Percentiles rank a stretch among this genome's conserved stretches.
Evolutionary conservation across 2,797 vertebrate genomes (phyloP).

Genomic region (Coregonus ussuriensis): DNA sequence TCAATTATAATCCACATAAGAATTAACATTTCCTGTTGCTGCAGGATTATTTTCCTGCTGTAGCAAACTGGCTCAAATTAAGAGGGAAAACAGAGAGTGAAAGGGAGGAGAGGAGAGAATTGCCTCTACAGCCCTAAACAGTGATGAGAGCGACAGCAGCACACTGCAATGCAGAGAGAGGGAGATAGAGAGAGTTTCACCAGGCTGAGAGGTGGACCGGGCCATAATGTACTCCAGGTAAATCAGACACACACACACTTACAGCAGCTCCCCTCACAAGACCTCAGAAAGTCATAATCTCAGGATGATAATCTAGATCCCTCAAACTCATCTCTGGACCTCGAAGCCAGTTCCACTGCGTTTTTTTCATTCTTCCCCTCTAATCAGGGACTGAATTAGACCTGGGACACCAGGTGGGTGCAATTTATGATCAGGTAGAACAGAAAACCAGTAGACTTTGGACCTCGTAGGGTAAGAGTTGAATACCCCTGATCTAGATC

Average conservation of each 20-base stretch:
- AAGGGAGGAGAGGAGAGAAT: conserved; percentile 6
- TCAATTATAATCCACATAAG: too few relatives aligned
- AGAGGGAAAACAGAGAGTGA: conserved; percentile 14
- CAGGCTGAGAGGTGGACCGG: conserved; percentile 37
- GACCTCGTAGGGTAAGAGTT: too few relatives aligned
- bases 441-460: too few relatives aligned
- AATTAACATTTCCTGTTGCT: conserved; percentile 3
- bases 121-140: conserved; percentile 19
- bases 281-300: background rate
- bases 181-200: conserved; percentile 40
- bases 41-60: background rate
- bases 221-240: conserved; percentile 66
- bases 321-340: background rate
- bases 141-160: conserved; percentile 47
- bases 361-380: too few relatives aligned
- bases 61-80: too few relatives aligned
- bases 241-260: conserved; percentile 15
- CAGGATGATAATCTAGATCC: background rate
- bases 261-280: background rate
- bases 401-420: too few relatives aligned
- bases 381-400: too few relatives aligned
- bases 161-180: conserved; percentile 65
- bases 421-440: too few relatives aligned
- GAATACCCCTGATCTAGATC: background rate
- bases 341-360: too few relatives aligned